Conservation (phyloP, 1,140 invertebrate genomes). For the Rhynchophorus ferrugineus region DNA sequence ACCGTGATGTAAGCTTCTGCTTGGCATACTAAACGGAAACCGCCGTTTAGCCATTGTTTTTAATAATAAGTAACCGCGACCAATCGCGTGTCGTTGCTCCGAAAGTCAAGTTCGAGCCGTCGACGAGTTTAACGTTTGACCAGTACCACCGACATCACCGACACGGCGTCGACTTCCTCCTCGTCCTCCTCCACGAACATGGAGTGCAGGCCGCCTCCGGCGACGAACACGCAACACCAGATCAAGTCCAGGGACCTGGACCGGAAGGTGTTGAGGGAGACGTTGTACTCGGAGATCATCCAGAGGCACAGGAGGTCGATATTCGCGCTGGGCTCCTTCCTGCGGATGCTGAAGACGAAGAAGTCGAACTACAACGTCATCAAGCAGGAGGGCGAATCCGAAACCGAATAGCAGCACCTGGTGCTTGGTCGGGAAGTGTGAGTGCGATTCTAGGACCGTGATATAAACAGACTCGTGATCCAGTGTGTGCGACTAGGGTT, state of each 20-base stretch:
- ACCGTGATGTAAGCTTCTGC: too few species aligned
- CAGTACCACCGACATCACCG: neutral
- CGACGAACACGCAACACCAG: conserved; percentile 10
- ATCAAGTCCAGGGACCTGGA: conserved; percentile 41
- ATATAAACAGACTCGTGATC: too few species aligned
- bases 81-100: too few species aligned
- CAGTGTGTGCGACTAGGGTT: too few species aligned
- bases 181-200: conserved; percentile 10
- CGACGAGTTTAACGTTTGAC: too few species aligned
- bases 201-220: conserved; percentile 28
- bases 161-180: neutral
- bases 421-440: too few species aligned
- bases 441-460: too few species aligned
- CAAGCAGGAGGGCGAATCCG: conserved; percentile 47
- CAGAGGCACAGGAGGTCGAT: conserved; percentile 70
- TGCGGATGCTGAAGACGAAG: conserved; percentile 70
- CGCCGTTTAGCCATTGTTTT: too few species aligned
- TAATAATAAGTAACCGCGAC: too few species aligned
- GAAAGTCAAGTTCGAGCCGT: too few species aligned
- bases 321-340: conserved; percentile 68
- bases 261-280: conserved; percentile 64
- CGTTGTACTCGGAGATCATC: conserved; percentile 73
- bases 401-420: conserved; percentile 26
- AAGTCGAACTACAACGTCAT: conserved; percentile 75
- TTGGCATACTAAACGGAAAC: too few species aligned